phyloP scores from a whole-genome alignment of 2,113 vertebrate genomes.

The Etheostoma cragini region DNA sequence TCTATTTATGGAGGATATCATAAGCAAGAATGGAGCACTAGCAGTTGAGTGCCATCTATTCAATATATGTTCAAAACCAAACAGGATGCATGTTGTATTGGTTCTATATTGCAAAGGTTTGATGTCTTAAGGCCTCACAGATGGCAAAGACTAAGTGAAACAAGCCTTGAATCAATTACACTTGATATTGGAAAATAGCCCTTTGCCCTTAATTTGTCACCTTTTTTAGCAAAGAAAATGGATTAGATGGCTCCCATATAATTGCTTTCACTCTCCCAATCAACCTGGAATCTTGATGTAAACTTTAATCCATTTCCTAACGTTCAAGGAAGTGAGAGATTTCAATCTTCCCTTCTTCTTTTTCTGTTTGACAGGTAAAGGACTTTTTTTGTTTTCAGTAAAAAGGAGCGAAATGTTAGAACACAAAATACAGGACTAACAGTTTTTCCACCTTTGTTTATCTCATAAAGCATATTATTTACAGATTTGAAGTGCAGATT shows the following conservation, averaged over 20 bases:
- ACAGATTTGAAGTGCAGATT: background rate
- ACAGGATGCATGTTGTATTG: background rate
- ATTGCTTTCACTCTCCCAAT: slow-evolving; percentile 54
- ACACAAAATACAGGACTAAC: background rate
- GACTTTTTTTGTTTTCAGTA: slow-evolving; percentile 16
- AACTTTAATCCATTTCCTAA: slow-evolving; percentile 52
- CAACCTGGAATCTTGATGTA: slow-evolving; percentile 36
- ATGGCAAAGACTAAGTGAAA: slow-evolving; percentile 22
- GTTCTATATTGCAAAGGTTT: background rate
- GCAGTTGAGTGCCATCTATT: background rate
- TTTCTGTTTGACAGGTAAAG: slow-evolving; percentile 5
- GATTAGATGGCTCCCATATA: slow-evolving; percentile 50
- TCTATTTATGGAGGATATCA: slow-evolving; percentile 36
- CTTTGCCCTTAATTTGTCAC: slow-evolving; percentile 48
- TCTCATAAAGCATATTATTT: background rate
- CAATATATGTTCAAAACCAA: slow-evolving; percentile 2
- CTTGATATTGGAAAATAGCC: slow-evolving; percentile 39
- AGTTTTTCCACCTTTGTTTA: background rate
- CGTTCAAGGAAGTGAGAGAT: slow-evolving; percentile 51
- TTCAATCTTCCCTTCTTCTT: slow-evolving; percentile 39
- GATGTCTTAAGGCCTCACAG: background rate
- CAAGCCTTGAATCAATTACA: slow-evolving; percentile 25
- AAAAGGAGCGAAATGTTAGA: background rate
- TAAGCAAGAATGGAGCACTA: background rate
- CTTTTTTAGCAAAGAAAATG: slow-evolving; percentile 42